Evolutionary conservation across 2,888 invertebrate genomes (phyloP).

Genomic region (Trichopria drosophilae): DNA sequence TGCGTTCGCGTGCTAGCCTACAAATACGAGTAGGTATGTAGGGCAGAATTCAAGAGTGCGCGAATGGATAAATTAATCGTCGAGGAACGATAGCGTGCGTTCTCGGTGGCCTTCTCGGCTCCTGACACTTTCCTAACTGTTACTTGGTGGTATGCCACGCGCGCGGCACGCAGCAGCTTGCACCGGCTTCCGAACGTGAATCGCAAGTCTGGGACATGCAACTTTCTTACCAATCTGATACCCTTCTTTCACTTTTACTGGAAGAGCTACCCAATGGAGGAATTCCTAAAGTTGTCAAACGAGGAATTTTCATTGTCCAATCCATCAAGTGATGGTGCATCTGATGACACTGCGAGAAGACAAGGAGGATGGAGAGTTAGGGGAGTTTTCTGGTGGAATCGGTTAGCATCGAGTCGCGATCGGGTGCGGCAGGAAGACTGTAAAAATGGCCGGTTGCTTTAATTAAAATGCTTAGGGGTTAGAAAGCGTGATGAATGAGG

Average conservation of each 20-base stretch:
- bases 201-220: conserved; percentile 7
- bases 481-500: conserved; percentile 58
- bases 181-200: not conserved
- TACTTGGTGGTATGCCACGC: conserved; percentile 20
- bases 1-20: conserved; percentile 28
- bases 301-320: no score
- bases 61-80: conserved; percentile 35
- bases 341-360: no score
- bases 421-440: no score
- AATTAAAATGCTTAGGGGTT: conserved; percentile 58
- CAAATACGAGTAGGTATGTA: conserved; percentile 32
- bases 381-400: no score
- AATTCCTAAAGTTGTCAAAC: no score
- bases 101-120: conserved; percentile 28
- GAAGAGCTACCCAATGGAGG: no score
- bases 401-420: no score
- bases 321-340: no score
- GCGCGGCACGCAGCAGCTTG: conserved; percentile 13
- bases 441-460: conserved; percentile 51
- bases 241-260: no score
- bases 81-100: conserved; percentile 25
- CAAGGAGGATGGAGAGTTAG: no score
- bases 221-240: not conserved
- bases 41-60: conserved; percentile 32
- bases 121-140: no score